Percentiles rank a stretch among this genome's conserved stretches.
Conservation (phyloP, 1,140 invertebrate genomes). For the Lysiphlebus fabarum region DNA sequence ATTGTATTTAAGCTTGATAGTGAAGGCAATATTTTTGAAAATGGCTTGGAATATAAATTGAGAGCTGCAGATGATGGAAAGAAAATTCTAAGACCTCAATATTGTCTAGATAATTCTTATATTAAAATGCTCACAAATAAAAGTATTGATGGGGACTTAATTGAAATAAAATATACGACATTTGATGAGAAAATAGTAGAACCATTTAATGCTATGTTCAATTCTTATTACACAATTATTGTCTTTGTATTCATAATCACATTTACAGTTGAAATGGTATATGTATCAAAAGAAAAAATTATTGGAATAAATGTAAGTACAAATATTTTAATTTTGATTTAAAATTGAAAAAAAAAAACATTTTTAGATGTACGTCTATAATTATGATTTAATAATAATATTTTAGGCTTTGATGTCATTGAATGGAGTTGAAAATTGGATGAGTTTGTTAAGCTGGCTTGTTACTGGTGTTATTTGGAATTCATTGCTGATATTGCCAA, state of each 20-base stretch:
- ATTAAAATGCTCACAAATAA: slow-evolving; percentile 28
- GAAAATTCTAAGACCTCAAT: no score
- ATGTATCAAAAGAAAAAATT: slow-evolving; percentile 45
- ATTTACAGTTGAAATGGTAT: slow-evolving; percentile 44
- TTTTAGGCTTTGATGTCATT: slow-evolving; percentile 48
- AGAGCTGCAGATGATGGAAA: no score
- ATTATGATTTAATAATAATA: no score
- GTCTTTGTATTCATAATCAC: slow-evolving; percentile 42
- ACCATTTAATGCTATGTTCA: slow-evolving; percentile 33
- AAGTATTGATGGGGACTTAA: no score
- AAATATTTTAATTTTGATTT: no score
- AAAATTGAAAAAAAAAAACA: no score
- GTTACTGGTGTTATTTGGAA: slow-evolving; percentile 43
- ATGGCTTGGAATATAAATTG: no score
- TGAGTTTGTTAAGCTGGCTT: slow-evolving; percentile 49
- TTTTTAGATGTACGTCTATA: no score
- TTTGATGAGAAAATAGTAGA: slow-evolving; percentile 26
- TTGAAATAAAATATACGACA: no score
- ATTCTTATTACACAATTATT: slow-evolving; percentile 29
- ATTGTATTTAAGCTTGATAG: no score
- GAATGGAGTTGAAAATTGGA: slow-evolving; percentile 44
- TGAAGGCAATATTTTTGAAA: no score
- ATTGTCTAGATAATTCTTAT: slow-evolving; percentile 33
- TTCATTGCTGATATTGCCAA: slow-evolving; percentile 37
- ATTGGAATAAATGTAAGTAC: slow-evolving; percentile 38